A percentile compares a stretch with the other conserved stretches of the same genome.
Conservation (phyloP, 30 jellyfish, hydroid and myxozoan genomes). For the Mastigias papua region DNA sequence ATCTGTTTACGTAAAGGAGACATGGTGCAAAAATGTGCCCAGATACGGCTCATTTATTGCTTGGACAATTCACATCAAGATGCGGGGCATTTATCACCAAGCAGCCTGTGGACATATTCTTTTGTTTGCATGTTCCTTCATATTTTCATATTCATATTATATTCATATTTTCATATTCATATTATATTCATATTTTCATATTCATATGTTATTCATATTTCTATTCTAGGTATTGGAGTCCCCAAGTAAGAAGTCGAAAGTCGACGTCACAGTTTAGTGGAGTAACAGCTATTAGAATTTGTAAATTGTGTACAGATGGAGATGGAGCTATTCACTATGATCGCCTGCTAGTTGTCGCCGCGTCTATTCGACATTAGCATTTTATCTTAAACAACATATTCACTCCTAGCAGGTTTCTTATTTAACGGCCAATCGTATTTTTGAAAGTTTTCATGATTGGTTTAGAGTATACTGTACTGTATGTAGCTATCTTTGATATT, state of each 20-base stretch:
- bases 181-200: no score
- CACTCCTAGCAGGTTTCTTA: not conserved
- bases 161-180: no score
- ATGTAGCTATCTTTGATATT: not conserved
- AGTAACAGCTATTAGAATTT: not conserved
- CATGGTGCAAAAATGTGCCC: no score
- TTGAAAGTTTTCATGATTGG: conserved; percentile 12
- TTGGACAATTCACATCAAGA: no score
- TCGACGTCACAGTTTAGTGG: conserved; percentile 7
- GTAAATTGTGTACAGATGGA: not conserved
- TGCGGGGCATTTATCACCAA: no score
- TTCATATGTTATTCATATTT: not conserved
- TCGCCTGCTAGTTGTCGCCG: not conserved
- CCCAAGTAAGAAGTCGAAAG: conserved; percentile 49
- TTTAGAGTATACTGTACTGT: conserved; percentile 9
- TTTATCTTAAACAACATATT: not conserved
- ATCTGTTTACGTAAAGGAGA: no score
- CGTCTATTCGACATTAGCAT: not conserved
- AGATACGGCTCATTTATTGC: no score
- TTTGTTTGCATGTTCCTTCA: no score
- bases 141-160: no score
- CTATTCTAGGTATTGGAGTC: conserved; percentile 25
- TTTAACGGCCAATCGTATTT: conserved; percentile 11
- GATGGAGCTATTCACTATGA: not conserved
- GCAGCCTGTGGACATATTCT: no score